A percentile compares a stretch with the other conserved stretches of the same genome.
These are phyloP conservation scores for Gracilinanus agilis DNA, from an alignment of 2,113 vertebrate species.

Conservation along the genomic window DNA sequence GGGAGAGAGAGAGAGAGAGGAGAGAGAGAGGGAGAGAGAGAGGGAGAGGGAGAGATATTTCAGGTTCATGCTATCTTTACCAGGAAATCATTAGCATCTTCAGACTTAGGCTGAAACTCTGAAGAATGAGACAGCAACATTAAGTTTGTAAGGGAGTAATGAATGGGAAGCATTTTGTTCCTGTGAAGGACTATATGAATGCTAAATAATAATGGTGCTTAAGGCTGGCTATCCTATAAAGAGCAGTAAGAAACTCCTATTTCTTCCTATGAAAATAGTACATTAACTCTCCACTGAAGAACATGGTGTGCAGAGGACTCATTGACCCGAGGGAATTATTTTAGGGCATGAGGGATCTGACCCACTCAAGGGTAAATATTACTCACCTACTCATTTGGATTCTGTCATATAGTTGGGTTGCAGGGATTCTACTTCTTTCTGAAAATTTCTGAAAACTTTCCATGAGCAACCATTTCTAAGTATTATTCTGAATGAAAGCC, in stretches of 20 bases:
- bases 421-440: background rate
- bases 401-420: background rate
- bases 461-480: background rate
- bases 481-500: background rate
- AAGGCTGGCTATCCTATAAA: slow-evolving; percentile 9
- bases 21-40: background rate
- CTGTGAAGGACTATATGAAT: slow-evolving; percentile 44
- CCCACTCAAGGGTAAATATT: background rate
- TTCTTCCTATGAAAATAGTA: slow-evolving; percentile 18
- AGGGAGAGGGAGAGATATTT: background rate
- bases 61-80: background rate
- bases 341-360: background rate
- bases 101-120: background rate
- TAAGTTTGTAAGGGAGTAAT: background rate
- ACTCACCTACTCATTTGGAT: background rate
- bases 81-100: background rate
- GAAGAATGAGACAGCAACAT: background rate
- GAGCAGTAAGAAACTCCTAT: slow-evolving; percentile 8
- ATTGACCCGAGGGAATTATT: background rate
- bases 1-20: no score
- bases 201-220: slow-evolving; percentile 1
- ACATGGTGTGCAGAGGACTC: background rate
- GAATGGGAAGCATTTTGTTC: slow-evolving; percentile 1
- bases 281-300: background rate
- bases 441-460: background rate